Percentiles rank a stretch among this genome's conserved stretches.
phyloP scores from a whole-genome alignment of 2,113 vertebrate species.

The Anhinga rufa region DNA sequence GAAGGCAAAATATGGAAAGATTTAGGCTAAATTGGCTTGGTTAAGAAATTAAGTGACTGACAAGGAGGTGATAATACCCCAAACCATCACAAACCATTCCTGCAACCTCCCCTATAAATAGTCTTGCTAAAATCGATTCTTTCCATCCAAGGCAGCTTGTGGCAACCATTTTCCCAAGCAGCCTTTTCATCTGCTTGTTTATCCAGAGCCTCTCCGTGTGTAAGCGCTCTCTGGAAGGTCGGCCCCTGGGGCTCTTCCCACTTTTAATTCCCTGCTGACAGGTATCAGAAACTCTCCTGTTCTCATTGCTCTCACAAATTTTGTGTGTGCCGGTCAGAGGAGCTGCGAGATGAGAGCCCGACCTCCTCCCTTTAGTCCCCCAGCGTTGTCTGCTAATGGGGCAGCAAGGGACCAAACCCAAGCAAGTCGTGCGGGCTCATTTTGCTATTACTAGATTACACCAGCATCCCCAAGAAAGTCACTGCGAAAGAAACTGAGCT shows the following conservation, averaged over 20 bases:
- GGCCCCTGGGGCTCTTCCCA: background rate
- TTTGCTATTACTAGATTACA: background rate
- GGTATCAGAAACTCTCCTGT: background rate
- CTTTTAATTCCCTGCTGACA: background rate
- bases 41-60: background rate
- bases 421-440: accelerated
- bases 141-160: background rate
- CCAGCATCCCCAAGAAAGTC: background rate
- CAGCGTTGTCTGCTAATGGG: background rate
- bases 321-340: background rate
- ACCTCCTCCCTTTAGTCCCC: background rate
- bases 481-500: background rate
- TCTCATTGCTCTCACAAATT: background rate
- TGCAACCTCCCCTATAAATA: background rate
- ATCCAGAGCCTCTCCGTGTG: background rate
- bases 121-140: background rate
- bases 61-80: background rate
- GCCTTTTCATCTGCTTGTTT: background rate
- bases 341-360: background rate
- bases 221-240: background rate
- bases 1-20: background rate
- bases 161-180: background rate
- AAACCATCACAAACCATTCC: background rate
- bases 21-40: background rate
- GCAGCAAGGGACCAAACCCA: background rate